Percentiles rank a stretch among this genome's conserved stretches.
Conservation (phyloP, 2,888 invertebrate species). For the Cosmorhoe ocellata region DNA sequence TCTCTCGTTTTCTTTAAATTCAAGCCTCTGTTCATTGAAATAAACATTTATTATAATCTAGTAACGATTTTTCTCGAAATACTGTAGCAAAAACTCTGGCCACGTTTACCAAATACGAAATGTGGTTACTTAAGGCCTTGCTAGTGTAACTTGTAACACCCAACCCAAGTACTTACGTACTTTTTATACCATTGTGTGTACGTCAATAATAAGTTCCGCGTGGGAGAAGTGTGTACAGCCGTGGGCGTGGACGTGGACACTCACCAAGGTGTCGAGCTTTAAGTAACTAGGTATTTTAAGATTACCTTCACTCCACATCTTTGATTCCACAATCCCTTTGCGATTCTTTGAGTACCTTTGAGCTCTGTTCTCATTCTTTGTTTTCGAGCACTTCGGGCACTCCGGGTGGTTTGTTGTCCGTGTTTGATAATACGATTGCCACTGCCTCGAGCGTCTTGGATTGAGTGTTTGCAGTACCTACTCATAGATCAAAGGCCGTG, state of each 20-base stretch:
- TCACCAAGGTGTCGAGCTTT: too few species aligned
- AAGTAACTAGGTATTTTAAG: neutral
- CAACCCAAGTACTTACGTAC: neutral
- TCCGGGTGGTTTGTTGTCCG: conserved; percentile 2
- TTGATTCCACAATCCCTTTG: conserved; percentile 10
- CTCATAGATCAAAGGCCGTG: conserved; percentile 5
- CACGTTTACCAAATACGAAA: too few species aligned
- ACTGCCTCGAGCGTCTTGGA: neutral
- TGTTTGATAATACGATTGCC: conserved; percentile 4
- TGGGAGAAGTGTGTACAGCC: conserved; percentile 2
- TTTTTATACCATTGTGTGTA: neutral
- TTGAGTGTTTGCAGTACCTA: neutral
- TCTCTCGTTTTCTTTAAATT: too few species aligned
- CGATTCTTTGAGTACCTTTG: conserved; percentile 9
- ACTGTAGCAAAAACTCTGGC: too few species aligned
- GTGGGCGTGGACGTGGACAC: conserved; percentile 2
- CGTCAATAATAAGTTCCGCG: conserved; percentile 12
- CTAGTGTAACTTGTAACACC: too few species aligned
- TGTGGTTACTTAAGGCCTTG: too few species aligned
- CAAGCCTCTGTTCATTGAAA: too few species aligned
- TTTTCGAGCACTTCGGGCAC: neutral
- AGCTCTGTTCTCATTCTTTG: neutral
- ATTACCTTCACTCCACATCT: conserved; percentile 7
- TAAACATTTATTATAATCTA: too few species aligned
- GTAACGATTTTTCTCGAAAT: too few species aligned